A percentile compares a stretch with the other conserved stretches of the same genome.
Evolutionary conservation across 2,888 invertebrate species (phyloP).

Genomic region (Philopedon plagiatum): DNA sequence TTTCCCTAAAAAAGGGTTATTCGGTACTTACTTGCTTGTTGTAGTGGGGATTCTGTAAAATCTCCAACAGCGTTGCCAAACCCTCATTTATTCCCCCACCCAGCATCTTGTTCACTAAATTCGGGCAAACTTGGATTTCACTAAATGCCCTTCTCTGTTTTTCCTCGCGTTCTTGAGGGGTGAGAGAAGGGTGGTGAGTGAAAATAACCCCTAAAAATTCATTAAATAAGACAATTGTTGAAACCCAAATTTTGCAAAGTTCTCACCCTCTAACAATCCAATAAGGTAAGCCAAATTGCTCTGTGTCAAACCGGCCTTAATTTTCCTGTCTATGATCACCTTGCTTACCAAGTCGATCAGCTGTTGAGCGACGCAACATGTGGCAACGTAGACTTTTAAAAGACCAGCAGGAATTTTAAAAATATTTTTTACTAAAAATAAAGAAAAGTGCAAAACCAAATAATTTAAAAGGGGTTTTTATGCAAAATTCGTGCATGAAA

Average conservation of each 20-base stretch:
- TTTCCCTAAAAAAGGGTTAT: too few relatives aligned
- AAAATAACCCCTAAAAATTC: conserved; percentile 65
- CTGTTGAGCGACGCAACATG: conserved; percentile 68
- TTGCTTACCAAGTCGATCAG: conserved; percentile 69
- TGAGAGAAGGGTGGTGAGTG: conserved; percentile 59
- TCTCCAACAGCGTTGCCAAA: conserved; percentile 69
- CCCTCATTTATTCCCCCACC: conserved; percentile 66
- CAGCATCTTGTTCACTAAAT: conserved; percentile 63
- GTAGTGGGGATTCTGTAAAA: conserved; percentile 72
- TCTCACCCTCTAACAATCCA: conserved; percentile 73
- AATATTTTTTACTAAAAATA: conserved; percentile 72
- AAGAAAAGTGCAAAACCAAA: too few relatives aligned
- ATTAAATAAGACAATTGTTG: too few relatives aligned
- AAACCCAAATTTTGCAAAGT: too few relatives aligned
- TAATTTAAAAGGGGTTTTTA: too few relatives aligned
- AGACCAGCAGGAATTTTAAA: conserved; percentile 70
- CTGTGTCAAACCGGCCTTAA: conserved; percentile 69
- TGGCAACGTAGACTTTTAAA: conserved; percentile 69
- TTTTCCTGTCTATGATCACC: conserved; percentile 65
- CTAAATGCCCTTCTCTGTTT: conserved; percentile 67
- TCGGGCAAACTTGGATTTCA: conserved; percentile 66
- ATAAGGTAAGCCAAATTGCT: conserved; percentile 74
- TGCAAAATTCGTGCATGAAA: too few relatives aligned
- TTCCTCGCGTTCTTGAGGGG: conserved; percentile 63
- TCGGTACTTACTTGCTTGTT: conserved; percentile 74